These are phyloP conservation scores for Trypoxylon attenuatum DNA, from an alignment of 2,888 invertebrate species.

Conservation along the genomic window DNA sequence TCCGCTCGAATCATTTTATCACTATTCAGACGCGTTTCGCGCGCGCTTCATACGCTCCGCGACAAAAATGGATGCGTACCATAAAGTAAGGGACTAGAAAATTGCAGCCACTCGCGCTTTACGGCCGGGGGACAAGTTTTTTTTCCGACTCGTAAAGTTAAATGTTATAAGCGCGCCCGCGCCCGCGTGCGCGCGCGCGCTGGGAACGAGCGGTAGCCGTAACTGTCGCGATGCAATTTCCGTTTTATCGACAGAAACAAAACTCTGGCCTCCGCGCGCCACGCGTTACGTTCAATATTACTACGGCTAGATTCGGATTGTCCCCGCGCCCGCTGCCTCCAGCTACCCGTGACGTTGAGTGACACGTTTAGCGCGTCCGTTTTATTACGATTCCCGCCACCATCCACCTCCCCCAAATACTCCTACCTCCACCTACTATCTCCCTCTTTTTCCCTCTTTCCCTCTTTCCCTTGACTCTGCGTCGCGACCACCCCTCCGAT, in stretches of 20 bases:
- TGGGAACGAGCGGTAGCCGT: slow-evolving; percentile 9
- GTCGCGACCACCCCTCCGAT: slow-evolving; percentile 59
- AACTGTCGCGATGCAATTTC: slow-evolving; percentile 44
- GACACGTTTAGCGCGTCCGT: slow-evolving; percentile 68
- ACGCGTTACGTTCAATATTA: slow-evolving; percentile 30
- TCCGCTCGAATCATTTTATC: neutral
- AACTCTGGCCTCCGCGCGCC: slow-evolving; percentile 19
- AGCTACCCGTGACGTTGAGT: slow-evolving; percentile 65
- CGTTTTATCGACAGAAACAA: slow-evolving; percentile 38
- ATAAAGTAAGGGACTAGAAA: slow-evolving; percentile 2
- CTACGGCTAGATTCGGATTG: slow-evolving; percentile 38
- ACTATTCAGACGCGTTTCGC: too few relatives aligned
- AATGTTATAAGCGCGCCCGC: slow-evolving; percentile 5
- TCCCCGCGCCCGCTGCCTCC: slow-evolving; percentile 23
- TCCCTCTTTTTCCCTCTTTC: too few relatives aligned
- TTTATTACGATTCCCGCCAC: slow-evolving; percentile 62
- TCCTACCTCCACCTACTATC: slow-evolving; percentile 6
- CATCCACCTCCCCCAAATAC: neutral
- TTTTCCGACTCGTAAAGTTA: slow-evolving; percentile 2
- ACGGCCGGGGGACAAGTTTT: neutral
- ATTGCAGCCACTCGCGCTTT: neutral
- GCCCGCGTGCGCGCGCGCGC: neutral
- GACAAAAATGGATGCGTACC: neutral
- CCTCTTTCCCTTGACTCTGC: slow-evolving; percentile 6
- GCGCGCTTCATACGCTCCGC: neutral